Base-by-base conservation (phyloP, 2,888 invertebrate species). In the Argyresthia albistria region DNA sequence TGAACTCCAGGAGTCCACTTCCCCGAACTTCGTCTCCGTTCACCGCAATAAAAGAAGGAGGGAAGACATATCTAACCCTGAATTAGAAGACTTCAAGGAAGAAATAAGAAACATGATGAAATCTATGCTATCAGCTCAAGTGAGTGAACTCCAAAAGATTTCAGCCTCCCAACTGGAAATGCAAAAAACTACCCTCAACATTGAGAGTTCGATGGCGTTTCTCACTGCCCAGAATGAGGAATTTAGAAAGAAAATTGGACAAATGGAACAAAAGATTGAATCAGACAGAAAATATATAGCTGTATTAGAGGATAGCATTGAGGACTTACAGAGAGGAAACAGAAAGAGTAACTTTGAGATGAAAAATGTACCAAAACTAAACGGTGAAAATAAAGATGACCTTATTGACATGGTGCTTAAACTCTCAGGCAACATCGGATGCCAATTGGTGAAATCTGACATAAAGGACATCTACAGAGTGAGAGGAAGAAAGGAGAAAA, bases 341-440 rank as follows among this genome's bases (percentile, higher is more conserved):
- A 25, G 57, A 0, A 60, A 59, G 51, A 15, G 50, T 0, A 54
- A 55, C 25, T 37, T 60, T 6, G 57, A 60, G 55, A 55, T 59
- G 10, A 60, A 59, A 52, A 60, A 59, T 43, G 56, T 60, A 2
- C 60, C 56, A 3, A 54, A 14, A 55, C 46, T n/a, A 4, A 8
- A 7, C 4, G 52, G 46, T 4, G 58, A 60, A 51, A 52, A 54
- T 3, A 60, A 56, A 16, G 57, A 54, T 42, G 56, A 58, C n/a
- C 36, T 60, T 1, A 35, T 58, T 1, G 37, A 55, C 0, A 57
- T 60, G 56, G 50, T 55, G n/a, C n/a, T n/a, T n/a, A n/a, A n/a
- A n/a, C n/a, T n/a, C n/a, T n/a, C n/a, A n/a, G n/a, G n/a, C n/a
- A n/a, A n/a, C n/a, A n/a, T n/a, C n/a, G n/a, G n/a, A n/a, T n/a